Conservation (phyloP, 2,888 invertebrate genomes). For the Punctoribates punctum region DNA sequence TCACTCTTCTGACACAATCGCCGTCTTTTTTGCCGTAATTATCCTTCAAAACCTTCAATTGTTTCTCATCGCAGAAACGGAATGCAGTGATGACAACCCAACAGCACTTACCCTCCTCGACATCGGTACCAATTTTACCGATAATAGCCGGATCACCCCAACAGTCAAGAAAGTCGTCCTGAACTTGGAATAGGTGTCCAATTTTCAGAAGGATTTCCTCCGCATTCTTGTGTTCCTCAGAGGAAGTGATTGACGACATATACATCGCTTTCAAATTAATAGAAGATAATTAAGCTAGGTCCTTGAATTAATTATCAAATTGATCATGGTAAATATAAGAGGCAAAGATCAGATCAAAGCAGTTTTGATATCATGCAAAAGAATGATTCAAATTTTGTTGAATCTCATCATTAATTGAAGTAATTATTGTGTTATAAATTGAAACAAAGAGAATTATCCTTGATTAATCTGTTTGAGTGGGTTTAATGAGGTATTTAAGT, state of each 20-base stretch:
- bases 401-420: background rate
- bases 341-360: background rate
- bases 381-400: background rate
- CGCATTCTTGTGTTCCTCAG: constrained; percentile 75
- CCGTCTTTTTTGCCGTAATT: constrained; percentile 69
- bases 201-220: constrained; percentile 81
- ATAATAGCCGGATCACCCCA: constrained; percentile 79
- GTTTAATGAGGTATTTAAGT: too few relatives aligned
- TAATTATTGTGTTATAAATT: background rate
- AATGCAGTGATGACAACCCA: constrained; percentile 89
- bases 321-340: background rate
- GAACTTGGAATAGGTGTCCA: constrained; percentile 93
- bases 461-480: background rate
- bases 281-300: background rate
- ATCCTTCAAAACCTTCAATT: constrained; percentile 64
- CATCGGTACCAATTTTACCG: constrained; percentile 87
- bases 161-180: constrained; percentile 86
- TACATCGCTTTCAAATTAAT: constrained; percentile 17
- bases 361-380: background rate
- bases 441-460: background rate
- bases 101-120: constrained; percentile 90
- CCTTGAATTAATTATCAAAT: background rate
- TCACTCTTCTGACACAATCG: constrained; percentile 66
- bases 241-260: constrained; percentile 66
- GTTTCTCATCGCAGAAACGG: constrained; percentile 68